Base-by-base conservation (phyloP, 2,888 invertebrate genomes). In the Rotaria sp. region DNA sequence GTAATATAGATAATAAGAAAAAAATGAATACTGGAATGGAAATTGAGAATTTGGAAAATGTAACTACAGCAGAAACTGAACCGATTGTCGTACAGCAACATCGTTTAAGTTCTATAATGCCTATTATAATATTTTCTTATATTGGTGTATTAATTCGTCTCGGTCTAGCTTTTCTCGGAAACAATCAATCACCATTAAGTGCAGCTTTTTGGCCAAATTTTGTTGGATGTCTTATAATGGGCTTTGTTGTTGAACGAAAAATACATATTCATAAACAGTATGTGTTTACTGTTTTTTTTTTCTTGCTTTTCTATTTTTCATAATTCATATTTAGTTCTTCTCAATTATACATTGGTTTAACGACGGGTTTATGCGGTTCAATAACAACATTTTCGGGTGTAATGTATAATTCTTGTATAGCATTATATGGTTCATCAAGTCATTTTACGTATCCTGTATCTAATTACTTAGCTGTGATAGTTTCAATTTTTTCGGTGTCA, bases 281-380 rank as follows among this genome's bases (percentile, higher is more conserved):
- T 80, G 80, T 80, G 15, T 3, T n/a, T n/a, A 45, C 3, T 4
- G 18, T 50, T 41, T 3, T 3, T 5, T n/a, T 18, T 26, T 80
- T 41, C 45, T n/a, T 11, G 26, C 26, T 80, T 18, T 45, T 41
- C 18, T 24, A 5, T 1, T 11, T 80, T 80, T n/a, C 15, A 24
- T 52, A 52, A 24, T 52, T 52, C 52, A 24, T n/a, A 45, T 41
- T 45, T n/a, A 80, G 80, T 80, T 45, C 26, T n/a, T 10, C 80
- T 38, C 41, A 41, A 15, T 45, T 80, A 41, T 80, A 80, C n/a
- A 45, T 80, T 1, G 80, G 80, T 45, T 80, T 80, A 80, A 80
- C 80, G 0, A 80, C 80, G 26, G 80, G 80, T 45, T 45, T 80
- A 80, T 80, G 80, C n/a, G 80, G 45, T 26, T 80, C 80, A 35